A percentile compares a stretch with the other conserved stretches of the same genome.
Evolutionary conservation across 2,113 vertebrate species (phyloP).

Genomic region (Isichthys henryi): DNA sequence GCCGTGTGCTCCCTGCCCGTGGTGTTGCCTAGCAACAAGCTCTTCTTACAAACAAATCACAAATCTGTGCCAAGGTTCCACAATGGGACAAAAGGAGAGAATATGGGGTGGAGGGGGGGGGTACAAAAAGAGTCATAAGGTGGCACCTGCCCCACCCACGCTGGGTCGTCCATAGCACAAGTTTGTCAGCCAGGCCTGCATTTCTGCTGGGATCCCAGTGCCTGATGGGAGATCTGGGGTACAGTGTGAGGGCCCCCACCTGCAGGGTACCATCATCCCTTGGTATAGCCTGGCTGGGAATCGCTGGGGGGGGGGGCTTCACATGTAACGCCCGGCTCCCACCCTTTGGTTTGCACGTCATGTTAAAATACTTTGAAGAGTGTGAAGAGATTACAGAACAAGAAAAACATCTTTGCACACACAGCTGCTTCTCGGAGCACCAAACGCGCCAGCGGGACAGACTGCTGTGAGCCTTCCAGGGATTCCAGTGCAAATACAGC

Average conservation of each 20-base stretch:
- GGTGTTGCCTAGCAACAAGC: conserved; percentile 56
- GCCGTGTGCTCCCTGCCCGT: conserved; percentile 23
- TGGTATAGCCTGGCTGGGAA: neutral
- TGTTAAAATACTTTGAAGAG: neutral
- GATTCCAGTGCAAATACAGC: neutral
- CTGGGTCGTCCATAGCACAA: neutral
- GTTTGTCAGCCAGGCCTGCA: neutral
- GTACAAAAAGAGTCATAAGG: neutral
- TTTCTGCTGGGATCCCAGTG: neutral
- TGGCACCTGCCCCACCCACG: neutral
- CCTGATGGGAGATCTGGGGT: neutral
- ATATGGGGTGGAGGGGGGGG: neutral
- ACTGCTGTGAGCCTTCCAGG: neutral
- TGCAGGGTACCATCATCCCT: neutral
- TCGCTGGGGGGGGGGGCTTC: neutral
- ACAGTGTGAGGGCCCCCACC: neutral
- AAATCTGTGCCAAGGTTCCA: conserved; percentile 19
- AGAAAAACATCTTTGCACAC: neutral
- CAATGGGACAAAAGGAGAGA: conserved; percentile 10
- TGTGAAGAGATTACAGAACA: neutral
- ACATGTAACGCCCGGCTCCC: neutral
- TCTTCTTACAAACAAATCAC: conserved; percentile 43
- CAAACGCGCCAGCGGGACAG: neutral
- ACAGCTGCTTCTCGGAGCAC: neutral
- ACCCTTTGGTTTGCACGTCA: neutral